A percentile compares a stretch with the other conserved stretches of the same genome.
Conservation (phyloP, 2,113 vertebrate genomes). For the Apteryx mantelli region DNA sequence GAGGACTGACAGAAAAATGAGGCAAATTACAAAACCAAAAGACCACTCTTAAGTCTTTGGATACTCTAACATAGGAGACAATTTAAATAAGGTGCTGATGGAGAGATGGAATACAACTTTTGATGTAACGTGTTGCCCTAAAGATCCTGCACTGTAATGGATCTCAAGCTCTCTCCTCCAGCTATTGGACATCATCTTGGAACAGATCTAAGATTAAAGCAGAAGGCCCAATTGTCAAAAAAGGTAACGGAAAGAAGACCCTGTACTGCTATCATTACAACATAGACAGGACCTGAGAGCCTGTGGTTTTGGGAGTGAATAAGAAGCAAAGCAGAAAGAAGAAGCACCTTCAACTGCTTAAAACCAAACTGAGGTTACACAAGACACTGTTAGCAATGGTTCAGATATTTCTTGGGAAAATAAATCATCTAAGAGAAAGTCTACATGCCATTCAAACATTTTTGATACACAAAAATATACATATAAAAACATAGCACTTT, state of each 20-base stretch:
- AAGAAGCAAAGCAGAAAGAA: neutral
- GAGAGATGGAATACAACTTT: neutral
- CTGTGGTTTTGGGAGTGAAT: neutral
- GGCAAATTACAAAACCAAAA: neutral
- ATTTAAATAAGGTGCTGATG: neutral
- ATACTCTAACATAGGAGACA: neutral
- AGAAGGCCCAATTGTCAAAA: neutral
- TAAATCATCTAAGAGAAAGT: neutral
- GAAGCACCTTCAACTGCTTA: neutral
- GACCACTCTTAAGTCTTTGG: neutral
- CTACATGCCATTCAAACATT: neutral
- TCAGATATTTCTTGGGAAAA: neutral
- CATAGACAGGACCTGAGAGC: neutral
- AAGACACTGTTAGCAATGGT: neutral
- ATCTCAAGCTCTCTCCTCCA: neutral
- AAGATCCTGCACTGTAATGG: neutral
- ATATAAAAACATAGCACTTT: neutral
- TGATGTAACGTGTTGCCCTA: neutral
- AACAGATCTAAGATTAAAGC: neutral
- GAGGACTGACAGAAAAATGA: neutral
- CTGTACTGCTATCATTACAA: neutral
- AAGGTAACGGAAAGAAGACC: neutral
- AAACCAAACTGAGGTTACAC: neutral
- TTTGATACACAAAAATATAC: neutral
- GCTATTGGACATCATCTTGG: neutral